Evolutionary conservation across 1,140 invertebrate species (phyloP), one percentile per base, ranked within the genome.

Genomic region (Cydia fagiglandana): DNA sequence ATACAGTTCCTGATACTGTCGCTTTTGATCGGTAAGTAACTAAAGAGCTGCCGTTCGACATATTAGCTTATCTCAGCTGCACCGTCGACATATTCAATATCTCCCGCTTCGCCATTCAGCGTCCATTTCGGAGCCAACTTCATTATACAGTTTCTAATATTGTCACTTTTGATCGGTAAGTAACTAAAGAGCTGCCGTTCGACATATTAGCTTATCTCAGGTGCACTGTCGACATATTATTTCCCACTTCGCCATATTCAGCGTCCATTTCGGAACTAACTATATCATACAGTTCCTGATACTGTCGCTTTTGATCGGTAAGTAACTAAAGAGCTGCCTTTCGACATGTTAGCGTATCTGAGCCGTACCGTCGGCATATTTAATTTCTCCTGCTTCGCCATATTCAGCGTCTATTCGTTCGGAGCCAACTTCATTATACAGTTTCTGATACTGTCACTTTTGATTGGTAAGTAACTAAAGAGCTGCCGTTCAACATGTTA

Each of bases 251-350:
- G 96, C 97, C 78, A 95, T 97, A 80, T 95, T 98, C 78, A 97
- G 97, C 80, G 94, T 98, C 80, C 96, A 97, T 86, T 98, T 97
- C 92, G 97, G 97, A 93, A 96, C 96, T 96, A 88, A 94, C 91
- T 98, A 98, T 90, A 95, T 98, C 80, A 91, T 98, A 81, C 97
- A 98, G 93, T 98, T 98, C 91, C 92, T 97, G 68, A 93, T 98
- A 80, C 93, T 98, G 77, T 97, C 97, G 0, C 84, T 98, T 47
- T 84, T 97, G 47, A 95, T 98, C 85, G 97, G 98, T 61, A 61
- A 24, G 56, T 53, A 47, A 86, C 82, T 83, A 87, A 89, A 76
- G 86, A 86, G 75, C 86, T 88, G 56, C 86, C 88, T 75, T 89
- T 91, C 83, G 91, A 88, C 17, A 95, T 96, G 81, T 90, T 98